Conservation (phyloP, 1,140 invertebrate species). For the Tetramorium alpestre region DNA sequence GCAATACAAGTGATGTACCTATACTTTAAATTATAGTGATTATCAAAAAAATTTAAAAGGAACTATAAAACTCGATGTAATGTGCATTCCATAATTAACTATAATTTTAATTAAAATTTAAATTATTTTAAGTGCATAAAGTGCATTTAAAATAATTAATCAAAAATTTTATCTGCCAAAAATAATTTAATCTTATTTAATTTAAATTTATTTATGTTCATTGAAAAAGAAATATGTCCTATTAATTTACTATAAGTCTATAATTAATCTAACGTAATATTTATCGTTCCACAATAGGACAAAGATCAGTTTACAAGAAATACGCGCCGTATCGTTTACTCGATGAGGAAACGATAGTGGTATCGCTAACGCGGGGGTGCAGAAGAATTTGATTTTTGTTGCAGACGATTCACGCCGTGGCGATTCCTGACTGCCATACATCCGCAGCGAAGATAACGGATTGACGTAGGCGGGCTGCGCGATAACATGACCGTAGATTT, state of each 20-base stretch:
- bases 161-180: neutral
- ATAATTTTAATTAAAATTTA: neutral
- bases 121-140: neutral
- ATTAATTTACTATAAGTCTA: neutral
- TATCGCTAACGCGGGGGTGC: neutral
- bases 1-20: neutral
- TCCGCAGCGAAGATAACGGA: constrained; percentile 55
- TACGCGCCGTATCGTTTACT: neutral
- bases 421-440: neutral
- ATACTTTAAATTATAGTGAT: neutral
- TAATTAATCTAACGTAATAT: neutral
- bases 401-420: constrained; percentile 20
- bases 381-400: constrained; percentile 36
- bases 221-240: neutral
- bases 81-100: neutral
- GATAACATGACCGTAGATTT: constrained; percentile 63
- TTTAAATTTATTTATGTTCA: neutral
- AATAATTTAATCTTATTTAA: neutral
- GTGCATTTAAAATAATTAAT: neutral
- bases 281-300: neutral
- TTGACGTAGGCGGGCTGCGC: constrained; percentile 60
- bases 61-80: neutral
- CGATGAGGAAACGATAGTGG: neutral
- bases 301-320: neutral
- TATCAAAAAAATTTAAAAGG: neutral